Evolutionary conservation across 2,888 invertebrate species (phyloP), one percentile per base, ranked within the genome.

Genomic region (Andricus quercusramuli): DNA sequence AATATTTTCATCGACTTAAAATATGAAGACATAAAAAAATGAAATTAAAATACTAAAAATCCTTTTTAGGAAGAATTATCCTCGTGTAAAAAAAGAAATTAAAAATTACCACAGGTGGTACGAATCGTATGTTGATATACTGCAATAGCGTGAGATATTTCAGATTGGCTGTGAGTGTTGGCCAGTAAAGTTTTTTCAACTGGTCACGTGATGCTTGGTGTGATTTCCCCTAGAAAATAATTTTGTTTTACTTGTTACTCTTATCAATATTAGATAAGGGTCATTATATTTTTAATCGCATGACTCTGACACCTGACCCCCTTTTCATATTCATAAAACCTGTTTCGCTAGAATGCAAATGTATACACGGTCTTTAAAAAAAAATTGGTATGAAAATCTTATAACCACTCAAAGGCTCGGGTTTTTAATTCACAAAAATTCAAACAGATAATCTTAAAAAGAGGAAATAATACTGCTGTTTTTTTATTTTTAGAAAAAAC

Each of bases 111-210:
- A 97, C 95, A 80, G 97, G 96, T 29, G 97, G 97, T 8, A 97
- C 95, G 87, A 96, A 95, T 83, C 95, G 95, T 84, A 97, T 93
- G 90, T 97, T 97, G 29, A 97, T 93, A 81, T 96, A 94, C 86
- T 97, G 96, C 88, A 96, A 94, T 13, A 96, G 83, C 0, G 97
- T 96, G 65, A 97, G 92, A 93, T 96, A 97, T 90, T 95, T 96
- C 95, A 96, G 96, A 91, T 97, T 97, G 3, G 96, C 95, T 83
- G 94, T 93, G 47, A 97, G 91, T 29, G 96, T 93, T 0, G 95
- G 94, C 93, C 94, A 94, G 89, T 96, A 97, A 3, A 97, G 90
- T 67, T 94, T 94, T 83, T 94, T 92, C 77, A 96, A 90, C 86
- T 96, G 96, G 85, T 94, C 94, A 9, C 95, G 77, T 0, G 97